Evolutionary conservation across 2,113 vertebrate species (phyloP).

Genomic region (Cnemophilus loriae): DNA sequence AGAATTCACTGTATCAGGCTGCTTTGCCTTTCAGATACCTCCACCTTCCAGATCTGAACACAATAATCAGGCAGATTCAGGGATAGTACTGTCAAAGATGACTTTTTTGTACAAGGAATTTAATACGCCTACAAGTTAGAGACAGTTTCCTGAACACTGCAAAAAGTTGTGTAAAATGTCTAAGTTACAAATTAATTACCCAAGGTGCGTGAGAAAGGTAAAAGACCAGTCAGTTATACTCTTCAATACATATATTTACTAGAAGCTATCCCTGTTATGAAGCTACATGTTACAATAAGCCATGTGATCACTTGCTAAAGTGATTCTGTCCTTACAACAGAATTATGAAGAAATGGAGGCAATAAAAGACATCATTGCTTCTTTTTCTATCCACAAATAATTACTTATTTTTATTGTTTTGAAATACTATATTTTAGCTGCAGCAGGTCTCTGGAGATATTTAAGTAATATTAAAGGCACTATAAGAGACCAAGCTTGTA

Average conservation of each 20-base stretch:
- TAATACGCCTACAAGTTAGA: neutral
- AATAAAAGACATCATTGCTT: neutral
- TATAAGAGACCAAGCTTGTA: neutral
- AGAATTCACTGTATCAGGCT: neutral
- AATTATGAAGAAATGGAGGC: neutral
- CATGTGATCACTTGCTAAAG: neutral
- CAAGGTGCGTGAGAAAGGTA: neutral
- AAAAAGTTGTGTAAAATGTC: neutral
- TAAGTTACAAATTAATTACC: neutral
- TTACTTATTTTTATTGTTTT: neutral
- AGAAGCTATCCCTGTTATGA: neutral
- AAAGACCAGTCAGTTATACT: neutral
- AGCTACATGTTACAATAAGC: neutral
- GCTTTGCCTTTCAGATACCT: neutral
- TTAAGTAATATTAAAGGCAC: neutral
- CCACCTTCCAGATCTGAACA: neutral
- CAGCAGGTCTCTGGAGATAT: neutral
- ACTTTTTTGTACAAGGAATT: neutral
- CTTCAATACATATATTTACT: neutral
- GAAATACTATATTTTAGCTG: neutral
- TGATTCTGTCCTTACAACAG: neutral
- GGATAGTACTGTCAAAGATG: rapidly evolving
- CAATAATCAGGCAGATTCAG: neutral
- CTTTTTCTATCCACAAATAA: neutral
- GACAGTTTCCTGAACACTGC: neutral